A percentile compares a stretch with the other conserved stretches of the same genome.
Conservation (phyloP, 2,888 invertebrate genomes). For the Pecten maximus region DNA sequence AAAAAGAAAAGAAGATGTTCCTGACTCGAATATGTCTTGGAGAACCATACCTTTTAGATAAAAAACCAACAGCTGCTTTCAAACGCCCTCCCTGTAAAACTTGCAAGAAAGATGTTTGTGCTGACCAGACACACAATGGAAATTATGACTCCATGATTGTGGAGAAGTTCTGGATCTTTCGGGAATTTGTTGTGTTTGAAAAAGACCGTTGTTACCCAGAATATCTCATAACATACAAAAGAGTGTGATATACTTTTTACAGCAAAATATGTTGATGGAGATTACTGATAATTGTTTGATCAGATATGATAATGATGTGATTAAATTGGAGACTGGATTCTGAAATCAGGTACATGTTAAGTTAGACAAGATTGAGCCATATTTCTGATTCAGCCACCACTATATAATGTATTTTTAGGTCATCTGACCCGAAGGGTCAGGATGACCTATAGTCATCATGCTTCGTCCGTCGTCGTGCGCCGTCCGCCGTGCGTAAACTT, state of each 20-base stretch:
- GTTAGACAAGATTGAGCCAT: too few species aligned
- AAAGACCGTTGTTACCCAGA: constrained; percentile 67
- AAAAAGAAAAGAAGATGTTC: constrained; percentile 62
- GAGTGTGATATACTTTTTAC: constrained; percentile 45
- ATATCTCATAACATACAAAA: constrained; percentile 64
- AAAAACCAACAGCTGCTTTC: not conserved
- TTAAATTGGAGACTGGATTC: too few species aligned
- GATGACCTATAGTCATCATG: too few species aligned
- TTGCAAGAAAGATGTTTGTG: constrained; percentile 59
- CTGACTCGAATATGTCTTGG: constrained; percentile 61
- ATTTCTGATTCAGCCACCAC: too few species aligned
- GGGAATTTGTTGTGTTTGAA: constrained; percentile 71
- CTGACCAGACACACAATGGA: constrained; percentile 47
- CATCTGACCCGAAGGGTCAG: too few species aligned
- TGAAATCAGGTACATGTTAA: too few species aligned
- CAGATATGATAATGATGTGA: too few species aligned
- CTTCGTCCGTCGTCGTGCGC: too few species aligned
- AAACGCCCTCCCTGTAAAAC: constrained; percentile 58
- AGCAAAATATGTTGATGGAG: too few species aligned
- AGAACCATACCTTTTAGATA: constrained; percentile 41
- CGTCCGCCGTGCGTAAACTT: too few species aligned
- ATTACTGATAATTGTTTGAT: too few species aligned
- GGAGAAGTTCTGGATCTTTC: constrained; percentile 64
- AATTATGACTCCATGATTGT: constrained; percentile 62
- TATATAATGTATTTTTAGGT: too few species aligned